Base-by-base conservation (phyloP, 2,113 vertebrate species). In the Casuarius casuarius region DNA sequence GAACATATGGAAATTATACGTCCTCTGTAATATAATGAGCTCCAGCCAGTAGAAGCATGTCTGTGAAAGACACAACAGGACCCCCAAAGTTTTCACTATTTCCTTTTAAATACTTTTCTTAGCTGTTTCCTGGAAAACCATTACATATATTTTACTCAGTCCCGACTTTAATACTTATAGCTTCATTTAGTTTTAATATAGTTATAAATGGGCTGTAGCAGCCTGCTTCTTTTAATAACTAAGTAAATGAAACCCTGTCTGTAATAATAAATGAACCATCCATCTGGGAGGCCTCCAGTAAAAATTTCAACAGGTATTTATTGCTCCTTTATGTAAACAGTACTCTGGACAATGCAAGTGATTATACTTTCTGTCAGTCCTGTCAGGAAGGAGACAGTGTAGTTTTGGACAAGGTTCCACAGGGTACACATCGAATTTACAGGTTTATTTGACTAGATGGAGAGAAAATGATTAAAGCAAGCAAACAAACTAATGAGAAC, bases 181-280 rank as follows among this genome's bases (percentile, higher is more conserved):
- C 90, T 96, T 97, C 95, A 97, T 97, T 97, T 96, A 95, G 93
- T 97, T 97, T 97, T 97, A 96, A 96, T 96, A 97, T 94, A 92
- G 94, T 97, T 97, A 96, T 95, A 97, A 96, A 97, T 96, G 95
- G 92, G 85, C 95, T 96, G 95, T 94, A 95, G 94, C 94, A 7
- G 93, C 90, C 94, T 94, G 94, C 72, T 96, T 96, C 95, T 96
- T 97, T 95, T 97, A 96, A 97, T 97, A 96, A 96, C 94, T 94
- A 95, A 95, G 95, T 95, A 96, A 96, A 97, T 97, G 95, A 97
- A 97, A 96, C 90, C 79, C 85, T 96, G 95, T 97, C 97, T 95
- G 95, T 86, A 97, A 97, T 96, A 97, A 97, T 96, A 97, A 97
- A 94, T 96, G 95, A 94, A 90, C 87, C 72, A 91, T 92, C 85